Percentiles rank a stretch among this genome's conserved stretches.
phyloP scores from a whole-genome alignment of 2,797 vertebrate species.

The Siniperca undulata region DNA sequence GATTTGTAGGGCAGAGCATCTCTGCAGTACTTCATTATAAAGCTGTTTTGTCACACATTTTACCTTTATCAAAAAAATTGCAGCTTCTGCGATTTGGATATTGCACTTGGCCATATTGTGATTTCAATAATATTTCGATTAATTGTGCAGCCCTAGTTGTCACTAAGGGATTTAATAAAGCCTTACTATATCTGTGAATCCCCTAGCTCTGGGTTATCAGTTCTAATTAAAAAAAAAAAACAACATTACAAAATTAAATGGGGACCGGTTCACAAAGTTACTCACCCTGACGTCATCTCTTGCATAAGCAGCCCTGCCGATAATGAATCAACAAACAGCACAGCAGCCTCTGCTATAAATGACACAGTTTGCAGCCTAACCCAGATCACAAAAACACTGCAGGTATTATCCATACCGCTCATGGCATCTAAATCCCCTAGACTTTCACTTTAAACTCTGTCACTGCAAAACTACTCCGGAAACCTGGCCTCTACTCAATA shows the following conservation, averaged over 20 bases:
- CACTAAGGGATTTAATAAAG: conserved; percentile 27
- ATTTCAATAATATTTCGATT: no score
- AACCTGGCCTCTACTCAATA: not conserved
- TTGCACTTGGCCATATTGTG: no score
- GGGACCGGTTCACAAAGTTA: conserved; percentile 21
- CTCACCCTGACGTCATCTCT: conserved; percentile 32
- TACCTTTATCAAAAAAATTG: no score
- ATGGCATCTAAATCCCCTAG: conserved; percentile 7
- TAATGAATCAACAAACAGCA: conserved; percentile 33
- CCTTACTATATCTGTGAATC: conserved; percentile 12
- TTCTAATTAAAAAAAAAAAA: conserved; percentile 33
- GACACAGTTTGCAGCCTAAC: conserved; percentile 8
- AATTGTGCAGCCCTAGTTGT: not conserved
- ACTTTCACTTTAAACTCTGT: conserved; percentile 10
- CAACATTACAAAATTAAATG: conserved; percentile 14
- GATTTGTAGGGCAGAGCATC: no score
- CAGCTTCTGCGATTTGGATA: no score
- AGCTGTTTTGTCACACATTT: no score
- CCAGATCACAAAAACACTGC: conserved; percentile 23
- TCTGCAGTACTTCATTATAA: no score
- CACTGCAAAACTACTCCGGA: not conserved
- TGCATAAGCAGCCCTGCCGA: conserved; percentile 29
- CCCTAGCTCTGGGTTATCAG: conserved; percentile 16
- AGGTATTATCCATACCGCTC: conserved; percentile 5
- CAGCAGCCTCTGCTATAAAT: conserved; percentile 20